A percentile compares a stretch with the other conserved stretches of the same genome.
phyloP scores from a whole-genome alignment of 2,113 vertebrate species.

The Burhinus bistriatus region DNA sequence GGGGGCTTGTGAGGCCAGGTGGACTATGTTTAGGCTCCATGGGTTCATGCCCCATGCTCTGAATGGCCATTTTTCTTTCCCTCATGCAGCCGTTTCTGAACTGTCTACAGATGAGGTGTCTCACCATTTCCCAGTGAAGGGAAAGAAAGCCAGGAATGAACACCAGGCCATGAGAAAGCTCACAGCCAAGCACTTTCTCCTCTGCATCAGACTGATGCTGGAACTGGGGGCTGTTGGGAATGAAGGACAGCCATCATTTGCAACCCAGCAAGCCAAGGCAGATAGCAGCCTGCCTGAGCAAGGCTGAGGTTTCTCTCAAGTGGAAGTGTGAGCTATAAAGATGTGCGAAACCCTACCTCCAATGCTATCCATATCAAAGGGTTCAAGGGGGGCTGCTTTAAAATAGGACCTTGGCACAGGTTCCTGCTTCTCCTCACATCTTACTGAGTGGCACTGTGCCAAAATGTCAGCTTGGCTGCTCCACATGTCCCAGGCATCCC shows the following conservation, averaged over 20 bases:
- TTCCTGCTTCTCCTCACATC: slow-evolving; percentile 30
- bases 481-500: not conserved
- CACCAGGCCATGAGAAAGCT: not conserved
- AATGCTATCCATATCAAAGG: slow-evolving; percentile 33
- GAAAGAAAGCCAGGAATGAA: not conserved
- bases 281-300: not conserved
- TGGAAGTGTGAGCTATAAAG: slow-evolving; percentile 34
- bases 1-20: not conserved
- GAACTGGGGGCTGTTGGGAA: not conserved
- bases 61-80: not conserved
- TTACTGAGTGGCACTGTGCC: not conserved
- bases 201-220: not conserved
- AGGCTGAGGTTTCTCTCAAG: slow-evolving; percentile 41
- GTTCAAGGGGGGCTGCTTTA: slow-evolving; percentile 4
- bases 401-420: slow-evolving; percentile 20
- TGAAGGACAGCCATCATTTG: not conserved
- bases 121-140: not conserved
- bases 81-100: not conserved
- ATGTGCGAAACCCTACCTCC: not conserved
- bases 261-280: not conserved
- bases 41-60: not conserved
- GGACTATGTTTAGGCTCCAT: not conserved
- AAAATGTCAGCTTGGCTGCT: slow-evolving; percentile 21
- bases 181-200: not conserved
- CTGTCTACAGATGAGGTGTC: not conserved